Evolutionary conservation across 2,113 vertebrate genomes (phyloP), one percentile per base, ranked within the genome.

Genomic region (Isurus oxyrinchus): DNA sequence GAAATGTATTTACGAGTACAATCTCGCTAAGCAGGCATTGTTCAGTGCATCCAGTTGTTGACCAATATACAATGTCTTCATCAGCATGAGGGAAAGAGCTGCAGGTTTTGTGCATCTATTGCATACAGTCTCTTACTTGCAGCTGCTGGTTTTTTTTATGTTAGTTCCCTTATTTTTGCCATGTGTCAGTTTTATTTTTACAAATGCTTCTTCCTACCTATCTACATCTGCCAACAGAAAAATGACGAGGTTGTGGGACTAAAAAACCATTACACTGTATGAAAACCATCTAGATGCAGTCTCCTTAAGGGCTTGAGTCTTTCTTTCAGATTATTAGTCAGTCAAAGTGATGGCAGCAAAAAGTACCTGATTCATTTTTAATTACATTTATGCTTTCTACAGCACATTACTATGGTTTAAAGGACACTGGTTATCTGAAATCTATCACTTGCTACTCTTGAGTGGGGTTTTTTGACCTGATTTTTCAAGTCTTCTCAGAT

Each of bases 401-500:
- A 67, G 14, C 0, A 21, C 61, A 94, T 27, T 72, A 35, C 25
- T 44, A 16, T 95, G 44, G 23, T 95, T 67, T 72, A 72, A 55
- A 95, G 49, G 44, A 69, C 25, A 35, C 44, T 55, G 31, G 27
- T 35, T 59, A 59, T 91, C 67, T 95, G 63, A 44, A 69, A 67
- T 53, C 23, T 95, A 27, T 35, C 44, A 35, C 27, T 16, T 95
- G 11, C 67, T 95, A 66, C 25, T 76, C 31, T 49, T 7, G 27
- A 53, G 63, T 49, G 14, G 67, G 23, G 0, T 27, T 10, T 72
- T 0, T 69, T 59, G 31, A 10, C 63, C n/a, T 67, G 40, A 49
- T 67, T 16, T 95, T 95, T 53, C 91, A 44, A 95, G n/a, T 16
- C 90, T 94, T n/a, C 90, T 63, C 44, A 72, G 59, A 76, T 76